Evolutionary conservation across 2,113 vertebrate species (phyloP).

Genomic region (Rhadina sibilatrix): DNA sequence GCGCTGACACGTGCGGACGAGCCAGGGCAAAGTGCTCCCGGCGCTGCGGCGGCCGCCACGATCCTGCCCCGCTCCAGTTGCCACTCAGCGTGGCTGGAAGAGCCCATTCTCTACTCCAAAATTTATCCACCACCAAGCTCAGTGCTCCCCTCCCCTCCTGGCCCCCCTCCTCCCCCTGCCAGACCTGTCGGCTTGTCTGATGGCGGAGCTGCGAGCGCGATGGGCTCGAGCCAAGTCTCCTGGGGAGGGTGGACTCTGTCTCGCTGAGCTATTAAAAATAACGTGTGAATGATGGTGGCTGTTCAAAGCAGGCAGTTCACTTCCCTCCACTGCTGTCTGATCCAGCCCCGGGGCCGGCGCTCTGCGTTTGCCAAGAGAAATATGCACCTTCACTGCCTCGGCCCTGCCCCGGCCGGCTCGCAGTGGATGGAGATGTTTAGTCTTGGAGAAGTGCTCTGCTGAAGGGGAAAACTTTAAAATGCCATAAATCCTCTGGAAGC

Average conservation of each 20-base stretch:
- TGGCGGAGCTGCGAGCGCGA: neutral
- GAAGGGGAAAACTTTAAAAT: slow-evolving; percentile 59
- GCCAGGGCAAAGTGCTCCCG: neutral
- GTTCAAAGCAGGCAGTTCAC: slow-evolving; percentile 54
- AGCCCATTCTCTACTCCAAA: neutral
- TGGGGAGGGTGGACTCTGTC: slow-evolving; percentile 52
- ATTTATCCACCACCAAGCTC: rapidly evolving
- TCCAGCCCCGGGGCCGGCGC: neutral
- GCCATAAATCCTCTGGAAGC: slow-evolving; percentile 48
- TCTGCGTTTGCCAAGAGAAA: slow-evolving; percentile 28
- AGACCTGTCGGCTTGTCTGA: neutral
- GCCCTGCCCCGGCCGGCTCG: neutral
- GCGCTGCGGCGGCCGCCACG: rapidly evolving
- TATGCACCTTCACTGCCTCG: slow-evolving; percentile 3
- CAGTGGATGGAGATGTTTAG: slow-evolving; percentile 58
- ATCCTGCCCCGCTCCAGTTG: neutral
- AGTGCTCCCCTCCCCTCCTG: neutral
- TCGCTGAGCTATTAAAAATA: slow-evolving; percentile 62
- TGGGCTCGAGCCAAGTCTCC: slow-evolving; percentile 43
- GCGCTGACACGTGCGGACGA: rapidly evolving
- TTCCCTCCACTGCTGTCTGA: slow-evolving; percentile 27
- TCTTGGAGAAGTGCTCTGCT: slow-evolving; percentile 49
- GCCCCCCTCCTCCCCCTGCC: neutral
- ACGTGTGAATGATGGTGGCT: slow-evolving; percentile 59
- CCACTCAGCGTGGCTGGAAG: neutral